Evolutionary conservation across 2,888 invertebrate species (phyloP).

Genomic region (Sclerodermus sp.): DNA sequence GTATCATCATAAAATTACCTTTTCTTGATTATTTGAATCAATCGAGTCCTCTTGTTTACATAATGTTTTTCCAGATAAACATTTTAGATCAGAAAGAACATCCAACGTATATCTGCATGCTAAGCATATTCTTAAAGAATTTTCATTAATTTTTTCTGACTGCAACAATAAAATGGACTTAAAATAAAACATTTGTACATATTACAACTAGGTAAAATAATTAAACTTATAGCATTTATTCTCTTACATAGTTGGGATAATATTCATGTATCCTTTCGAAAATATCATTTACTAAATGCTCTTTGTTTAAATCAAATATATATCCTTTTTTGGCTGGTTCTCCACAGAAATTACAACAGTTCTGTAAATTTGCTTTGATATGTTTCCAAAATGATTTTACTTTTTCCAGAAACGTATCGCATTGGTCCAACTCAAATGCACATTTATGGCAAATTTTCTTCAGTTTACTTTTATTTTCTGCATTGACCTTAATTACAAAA

Average conservation of each 20-base stretch:
- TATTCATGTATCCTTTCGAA: slow-evolving; percentile 33
- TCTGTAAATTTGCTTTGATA: not conserved
- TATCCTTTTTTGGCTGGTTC: slow-evolving; percentile 27
- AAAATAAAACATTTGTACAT: too few species aligned
- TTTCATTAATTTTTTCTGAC: not conserved
- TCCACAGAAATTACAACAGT: slow-evolving; percentile 36
- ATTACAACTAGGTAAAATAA: too few species aligned
- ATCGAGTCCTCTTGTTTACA: slow-evolving; percentile 25
- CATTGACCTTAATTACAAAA: slow-evolving; percentile 19
- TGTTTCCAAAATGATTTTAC: slow-evolving; percentile 9
- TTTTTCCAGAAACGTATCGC: slow-evolving; percentile 43
- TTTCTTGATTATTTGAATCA: slow-evolving; percentile 1
- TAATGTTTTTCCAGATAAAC: slow-evolving; percentile 28
- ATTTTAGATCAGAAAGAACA: slow-evolving; percentile 43
- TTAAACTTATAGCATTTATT: not conserved
- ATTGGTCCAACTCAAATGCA: slow-evolving; percentile 49
- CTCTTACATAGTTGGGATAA: slow-evolving; percentile 40
- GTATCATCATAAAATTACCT: too few species aligned
- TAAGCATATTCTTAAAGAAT: slow-evolving; percentile 37
- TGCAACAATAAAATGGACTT: slow-evolving; percentile 2
- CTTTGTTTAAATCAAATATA: slow-evolving; percentile 38
- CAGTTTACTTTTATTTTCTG: slow-evolving; percentile 23
- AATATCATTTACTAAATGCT: slow-evolving; percentile 28
- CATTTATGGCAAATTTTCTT: slow-evolving; percentile 51
- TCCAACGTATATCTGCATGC: slow-evolving; percentile 49